Evolutionary conservation across 1,140 invertebrate genomes (phyloP), one percentile per base, ranked within the genome.

Genomic region (Rhopalosiphum maidis): DNA sequence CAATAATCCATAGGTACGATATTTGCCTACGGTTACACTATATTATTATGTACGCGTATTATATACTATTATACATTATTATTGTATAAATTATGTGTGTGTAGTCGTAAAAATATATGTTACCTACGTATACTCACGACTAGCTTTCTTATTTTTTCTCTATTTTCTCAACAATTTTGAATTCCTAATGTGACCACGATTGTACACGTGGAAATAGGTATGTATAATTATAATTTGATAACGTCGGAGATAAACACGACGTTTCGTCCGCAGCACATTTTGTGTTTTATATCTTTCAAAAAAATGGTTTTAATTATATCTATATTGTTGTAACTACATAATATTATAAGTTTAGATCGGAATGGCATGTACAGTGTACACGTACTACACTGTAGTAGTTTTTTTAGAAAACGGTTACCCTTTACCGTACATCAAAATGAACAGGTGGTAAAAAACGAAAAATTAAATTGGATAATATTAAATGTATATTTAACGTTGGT

Each of bases 121-220:
- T 51, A 18, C 30, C 15, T 77, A 15, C n/a, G 60, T 77, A 77
- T 77, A 15, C n/a, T n/a, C 30, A 77, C 60, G 11, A 18, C 30
- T n/a, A 15, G n/a, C 60, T 77, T 77, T 77, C 60, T 77, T 77
- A 77, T 77, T 77, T 77, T 77, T 77, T 68, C 60, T 77, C 18
- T 77, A 77, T 77, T 77, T 77, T 77, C 60, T n/a, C 60, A n/a
- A 77, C 30, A 77, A n/a, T n/a, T 77, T 77, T 77, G 60, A 77
- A 77, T 77, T 77, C 30, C 1, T n/a, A n/a, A 35, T 77, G 60
- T 77, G 15, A 77, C 30, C 60, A n/a, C n/a, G n/a, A n/a, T 77
- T n/a, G 11, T 35, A 77, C 18, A 77, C 30, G 15, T 18, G 60
- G 11, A 18, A 15, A 77, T 77, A n/a, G 60, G 11, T 77, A 77